Base-by-base conservation (phyloP, 2,888 invertebrate genomes). In the Rhagonycha fulva region DNA sequence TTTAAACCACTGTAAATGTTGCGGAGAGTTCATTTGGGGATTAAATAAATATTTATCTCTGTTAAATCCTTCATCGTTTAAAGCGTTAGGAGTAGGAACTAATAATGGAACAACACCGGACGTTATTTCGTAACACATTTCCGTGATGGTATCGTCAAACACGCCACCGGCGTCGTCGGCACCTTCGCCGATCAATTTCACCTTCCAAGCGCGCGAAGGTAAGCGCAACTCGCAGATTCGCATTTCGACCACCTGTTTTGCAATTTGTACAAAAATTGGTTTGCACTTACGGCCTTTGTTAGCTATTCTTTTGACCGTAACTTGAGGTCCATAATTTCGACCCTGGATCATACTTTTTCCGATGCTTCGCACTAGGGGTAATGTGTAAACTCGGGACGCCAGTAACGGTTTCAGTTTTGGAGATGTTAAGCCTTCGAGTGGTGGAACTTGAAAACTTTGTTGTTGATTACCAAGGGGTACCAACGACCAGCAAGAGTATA, bases 141-240 rank as follows among this genome's bases (percentile, higher is more conserved):
- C 92, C 0, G 92, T 92, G 63, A 93, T 92, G 3, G 92, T 93
- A 82, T 93, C 93, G 85, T 93, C 92, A 86, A 92, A 93, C 23
- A 92, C 93, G 4, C 93, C 93, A 0, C 92, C 93, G 2, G 92
- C 92, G 86, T 93, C 93, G 84, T 93, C 92, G 0, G 92, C 92
- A 0, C 92, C 92, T 86, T 92, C 93, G 0, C 92, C 92, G 9
- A 92, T 89, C 30, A 92, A 86, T 84, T 92, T 92, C 70, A 90
- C 90, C 86, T 92, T 92, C 93, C 92, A 92, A 2, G 92, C 92
- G 68, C 92, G 85, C 1, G 92, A 90, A 4, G 92, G 92, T 32
- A 93, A 85, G 19, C 92, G 84, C 61, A 92, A 85, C 72, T 92
- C 91, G 61, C 89, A 87, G 1, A 91, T 88, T 75, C 89, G 88